These are phyloP conservation scores for Nycticryphes semicollaris DNA, from an alignment of 2,113 vertebrate species.

Conservation along the genomic window DNA sequence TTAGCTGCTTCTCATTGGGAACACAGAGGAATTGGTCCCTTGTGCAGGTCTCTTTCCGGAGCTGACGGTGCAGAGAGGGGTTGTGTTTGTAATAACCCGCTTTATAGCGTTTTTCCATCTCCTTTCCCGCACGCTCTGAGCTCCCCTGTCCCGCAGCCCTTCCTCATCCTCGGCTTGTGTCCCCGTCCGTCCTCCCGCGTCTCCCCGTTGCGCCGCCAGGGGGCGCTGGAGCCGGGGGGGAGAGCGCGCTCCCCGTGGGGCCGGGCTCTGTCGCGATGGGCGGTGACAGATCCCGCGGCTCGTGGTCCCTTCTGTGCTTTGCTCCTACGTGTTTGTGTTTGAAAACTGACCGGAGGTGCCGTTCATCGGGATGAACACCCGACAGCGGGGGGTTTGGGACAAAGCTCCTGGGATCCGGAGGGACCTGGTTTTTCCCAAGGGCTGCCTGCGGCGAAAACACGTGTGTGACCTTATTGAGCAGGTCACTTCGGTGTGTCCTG, in stretches of 20 bases:
- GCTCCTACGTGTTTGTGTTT: accelerated
- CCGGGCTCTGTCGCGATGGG: neutral
- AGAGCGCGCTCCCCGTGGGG: neutral
- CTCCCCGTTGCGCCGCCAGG: neutral
- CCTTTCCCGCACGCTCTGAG: accelerated
- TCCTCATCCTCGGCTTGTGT: neutral
- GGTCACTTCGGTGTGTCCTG: accelerated
- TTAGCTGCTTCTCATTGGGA: accelerated
- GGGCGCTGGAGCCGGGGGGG: neutral
- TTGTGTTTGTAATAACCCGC: accelerated
- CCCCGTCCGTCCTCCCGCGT: too few relatives aligned
- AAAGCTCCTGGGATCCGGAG: accelerated
- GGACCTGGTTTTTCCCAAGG: accelerated
- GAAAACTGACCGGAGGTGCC: accelerated
- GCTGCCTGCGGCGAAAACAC: accelerated
- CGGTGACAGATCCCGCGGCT: accelerated
- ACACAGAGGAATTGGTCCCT: accelerated
- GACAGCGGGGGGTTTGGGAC: accelerated
- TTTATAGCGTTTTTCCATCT: accelerated
- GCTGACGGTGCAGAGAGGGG: accelerated
- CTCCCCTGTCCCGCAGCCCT: neutral
- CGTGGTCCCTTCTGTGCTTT: accelerated
- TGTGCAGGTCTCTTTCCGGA: accelerated
- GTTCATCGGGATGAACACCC: accelerated
- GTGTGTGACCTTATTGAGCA: accelerated